Evolutionary conservation across 2,797 vertebrate genomes (phyloP).

Genomic region (Mus minutoides): DNA sequence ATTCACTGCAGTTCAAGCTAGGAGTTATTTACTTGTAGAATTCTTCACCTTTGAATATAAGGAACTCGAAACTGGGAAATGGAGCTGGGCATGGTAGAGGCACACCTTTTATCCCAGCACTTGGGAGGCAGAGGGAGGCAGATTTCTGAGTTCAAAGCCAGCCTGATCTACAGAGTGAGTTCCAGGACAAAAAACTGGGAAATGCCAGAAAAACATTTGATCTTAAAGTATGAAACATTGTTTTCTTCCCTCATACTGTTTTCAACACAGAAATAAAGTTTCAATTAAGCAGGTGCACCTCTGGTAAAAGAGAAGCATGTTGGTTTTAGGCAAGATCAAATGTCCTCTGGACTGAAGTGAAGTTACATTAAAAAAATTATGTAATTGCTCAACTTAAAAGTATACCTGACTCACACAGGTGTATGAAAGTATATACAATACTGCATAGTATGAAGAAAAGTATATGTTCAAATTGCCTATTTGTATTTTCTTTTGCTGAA

Average conservation of each 20-base stretch:
- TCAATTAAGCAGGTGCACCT: not conserved
- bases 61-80: constrained; percentile 24
- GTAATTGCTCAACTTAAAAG: not conserved
- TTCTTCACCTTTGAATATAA: not conserved
- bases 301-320: not conserved
- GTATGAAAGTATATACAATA: not conserved
- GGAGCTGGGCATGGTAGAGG: too few species aligned
- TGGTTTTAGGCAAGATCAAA: not conserved
- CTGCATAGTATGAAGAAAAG: not conserved
- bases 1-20: constrained; percentile 3
- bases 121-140: too few species aligned
- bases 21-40: constrained; percentile 35
- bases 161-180: too few species aligned
- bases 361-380: not conserved
- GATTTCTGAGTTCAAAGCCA: too few species aligned
- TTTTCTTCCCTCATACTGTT: not conserved
- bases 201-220: not conserved
- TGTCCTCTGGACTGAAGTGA: constrained; percentile 15
- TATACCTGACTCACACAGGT: not conserved
- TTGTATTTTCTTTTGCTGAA: not conserved
- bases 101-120: too few species aligned
- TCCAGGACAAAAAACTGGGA: too few species aligned
- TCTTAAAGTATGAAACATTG: not conserved
- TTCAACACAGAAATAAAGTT: not conserved
- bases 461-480: not conserved